Conservation (phyloP, 1,140 invertebrate species). For the Neoseiulus cucumeris region DNA sequence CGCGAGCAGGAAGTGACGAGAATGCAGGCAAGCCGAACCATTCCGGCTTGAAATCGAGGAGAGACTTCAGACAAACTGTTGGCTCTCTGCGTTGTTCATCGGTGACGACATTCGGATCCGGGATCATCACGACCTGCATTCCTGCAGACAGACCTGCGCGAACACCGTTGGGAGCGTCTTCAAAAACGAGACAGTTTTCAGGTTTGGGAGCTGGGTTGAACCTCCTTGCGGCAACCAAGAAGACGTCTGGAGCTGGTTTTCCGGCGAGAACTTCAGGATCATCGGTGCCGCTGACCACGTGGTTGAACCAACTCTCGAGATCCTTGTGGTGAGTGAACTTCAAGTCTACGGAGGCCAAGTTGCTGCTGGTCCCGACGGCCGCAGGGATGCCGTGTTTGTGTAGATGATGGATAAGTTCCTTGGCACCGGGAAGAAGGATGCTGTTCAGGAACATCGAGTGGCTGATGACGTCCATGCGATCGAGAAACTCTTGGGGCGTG, state of each 20-base stretch:
- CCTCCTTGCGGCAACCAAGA: slow-evolving; percentile 37
- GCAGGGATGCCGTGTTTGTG: slow-evolving; percentile 54
- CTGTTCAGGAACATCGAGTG: not conserved
- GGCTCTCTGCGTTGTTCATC: not conserved
- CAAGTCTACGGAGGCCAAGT: slow-evolving; percentile 46
- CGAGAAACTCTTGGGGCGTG: slow-evolving; percentile 41
- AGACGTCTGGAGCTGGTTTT: slow-evolving; percentile 85
- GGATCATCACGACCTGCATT: slow-evolving; percentile 38
- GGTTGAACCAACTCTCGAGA: slow-evolving; percentile 50
- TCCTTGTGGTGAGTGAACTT: slow-evolving; percentile 53
- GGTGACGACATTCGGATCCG: not conserved
- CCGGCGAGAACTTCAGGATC: slow-evolving; percentile 71
- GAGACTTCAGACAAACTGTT: slow-evolving; percentile 10
- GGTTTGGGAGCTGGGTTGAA: slow-evolving; percentile 10
- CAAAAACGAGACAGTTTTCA: slow-evolving; percentile 48
- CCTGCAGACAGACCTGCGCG: slow-evolving; percentile 51
- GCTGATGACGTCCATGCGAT: slow-evolving; percentile 22
- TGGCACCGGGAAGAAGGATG: slow-evolving; percentile 41
- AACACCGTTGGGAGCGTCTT: slow-evolving; percentile 77
- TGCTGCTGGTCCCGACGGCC: slow-evolving; percentile 71
- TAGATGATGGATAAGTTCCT: slow-evolving; percentile 55
- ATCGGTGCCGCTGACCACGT: slow-evolving; percentile 58
- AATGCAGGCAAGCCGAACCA: slow-evolving; percentile 15
- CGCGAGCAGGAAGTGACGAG: not conserved
- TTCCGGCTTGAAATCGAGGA: slow-evolving; percentile 16